Percentiles rank a stretch among this genome's conserved stretches.
phyloP scores from a whole-genome alignment of 2,888 invertebrate species.

The Patella caerulea region DNA sequence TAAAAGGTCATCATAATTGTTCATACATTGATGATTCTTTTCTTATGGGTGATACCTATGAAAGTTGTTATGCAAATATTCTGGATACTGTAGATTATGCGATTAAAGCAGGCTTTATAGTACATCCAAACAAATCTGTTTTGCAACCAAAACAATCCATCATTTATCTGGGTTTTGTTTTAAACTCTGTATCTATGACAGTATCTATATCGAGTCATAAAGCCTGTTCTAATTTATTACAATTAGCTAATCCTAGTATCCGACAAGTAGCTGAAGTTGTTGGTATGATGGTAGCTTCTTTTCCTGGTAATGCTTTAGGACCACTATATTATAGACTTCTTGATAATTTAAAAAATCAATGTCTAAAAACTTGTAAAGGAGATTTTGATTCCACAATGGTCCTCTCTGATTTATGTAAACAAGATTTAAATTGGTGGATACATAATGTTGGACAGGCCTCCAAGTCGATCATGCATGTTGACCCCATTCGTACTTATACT shows the following conservation, averaged over 20 bases:
- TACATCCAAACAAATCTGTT: constrained; percentile 35
- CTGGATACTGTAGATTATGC: constrained; percentile 11
- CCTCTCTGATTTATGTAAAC: background rate
- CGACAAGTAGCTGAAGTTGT: background rate
- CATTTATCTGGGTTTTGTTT: constrained; percentile 30
- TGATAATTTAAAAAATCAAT: background rate
- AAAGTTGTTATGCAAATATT: constrained; percentile 22
- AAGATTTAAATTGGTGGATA: background rate
- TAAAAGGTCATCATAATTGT: constrained; percentile 25
- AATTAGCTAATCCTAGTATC: background rate
- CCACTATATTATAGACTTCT: background rate
- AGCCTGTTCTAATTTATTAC: background rate
- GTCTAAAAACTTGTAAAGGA: background rate
- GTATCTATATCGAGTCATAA: background rate
- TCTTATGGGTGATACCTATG: constrained; percentile 3
- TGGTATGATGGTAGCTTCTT: background rate
- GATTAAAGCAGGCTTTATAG: constrained; percentile 28
- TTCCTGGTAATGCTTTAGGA: background rate
- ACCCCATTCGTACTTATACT: background rate
- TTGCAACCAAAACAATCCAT: constrained; percentile 23
- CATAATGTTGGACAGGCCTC: background rate
- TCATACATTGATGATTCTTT: constrained; percentile 32
- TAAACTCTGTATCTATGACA: no score
- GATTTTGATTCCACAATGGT: background rate
- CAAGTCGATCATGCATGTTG: background rate